Conservation (phyloP, 2,113 vertebrate genomes). For the Brachirus orientalis region DNA sequence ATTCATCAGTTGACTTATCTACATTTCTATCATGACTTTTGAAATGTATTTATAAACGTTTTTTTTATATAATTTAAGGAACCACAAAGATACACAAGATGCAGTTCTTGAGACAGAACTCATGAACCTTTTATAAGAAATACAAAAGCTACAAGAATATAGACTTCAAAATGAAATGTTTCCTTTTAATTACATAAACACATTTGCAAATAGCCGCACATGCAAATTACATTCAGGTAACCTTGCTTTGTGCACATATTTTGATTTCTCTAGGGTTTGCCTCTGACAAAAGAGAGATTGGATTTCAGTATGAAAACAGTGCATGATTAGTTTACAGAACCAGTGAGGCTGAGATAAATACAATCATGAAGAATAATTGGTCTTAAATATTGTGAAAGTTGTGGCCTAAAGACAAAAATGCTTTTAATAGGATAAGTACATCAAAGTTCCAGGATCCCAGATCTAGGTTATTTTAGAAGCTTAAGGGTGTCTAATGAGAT, state of each 20-base stretch:
- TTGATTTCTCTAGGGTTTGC: constrained; percentile 49
- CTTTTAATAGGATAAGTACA: constrained; percentile 73
- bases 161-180: constrained; percentile 33
- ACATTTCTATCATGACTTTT: neutral
- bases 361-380: constrained; percentile 71
- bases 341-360: constrained; percentile 55
- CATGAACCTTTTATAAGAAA: neutral
- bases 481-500: constrained; percentile 68
- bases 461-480: constrained; percentile 67
- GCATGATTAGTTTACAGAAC: constrained; percentile 48
- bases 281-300: constrained; percentile 35
- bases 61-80: neutral
- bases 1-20: constrained; percentile 6
- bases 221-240: constrained; percentile 20
- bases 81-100: neutral
- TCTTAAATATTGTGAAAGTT: constrained; percentile 58
- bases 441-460: constrained; percentile 69
- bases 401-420: constrained; percentile 67
- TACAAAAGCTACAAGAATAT: constrained; percentile 21
- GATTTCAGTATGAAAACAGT: constrained; percentile 39
- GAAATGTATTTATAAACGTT: neutral
- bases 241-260: constrained; percentile 31
- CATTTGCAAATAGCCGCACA: constrained; percentile 11
- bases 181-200: constrained; percentile 45
- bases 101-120: no score